Base-by-base conservation (phyloP, 2,113 vertebrate species). In the Actenoides lindsayi region DNA sequence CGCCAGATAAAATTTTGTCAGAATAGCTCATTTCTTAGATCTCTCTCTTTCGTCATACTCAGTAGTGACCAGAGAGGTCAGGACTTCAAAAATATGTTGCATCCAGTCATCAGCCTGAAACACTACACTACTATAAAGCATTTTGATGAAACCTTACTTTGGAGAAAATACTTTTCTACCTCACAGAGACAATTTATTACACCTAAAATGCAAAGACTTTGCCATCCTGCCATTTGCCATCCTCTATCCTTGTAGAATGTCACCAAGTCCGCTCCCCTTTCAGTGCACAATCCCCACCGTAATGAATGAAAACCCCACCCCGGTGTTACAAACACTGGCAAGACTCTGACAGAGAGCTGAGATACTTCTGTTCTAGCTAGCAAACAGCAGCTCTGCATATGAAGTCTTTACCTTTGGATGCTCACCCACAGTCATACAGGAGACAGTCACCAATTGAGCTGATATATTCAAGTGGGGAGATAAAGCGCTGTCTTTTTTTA, bases 21-120 rank as follows among this genome's bases (percentile, higher is more conserved):
- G 62, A 95, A 84, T 48, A 83, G 30, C 76, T 92, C 35, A 11
- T 78, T 89, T 44, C 60, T 78, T 90, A 74, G 23, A 74, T 78
- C 18, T 50, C 30, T 51, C 25, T 79, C 76, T 90, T 68, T 54
- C 11, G 2, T 39, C 3, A 4, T 28, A 67, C 53, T 44, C 71
- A 71, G 14, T 46, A 56, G 42, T 86, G 79, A 71, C 85, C 79
- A 13, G 51, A 75, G 68, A 76, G 71, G 46, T 23, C 8, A 13
- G 9, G 39, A 53, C 42, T 87, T 93, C 54, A 90, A 80, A 94
- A 90, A 39, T 35, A 4, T 2, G 5, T 70, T 86, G 56, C 67
- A 75, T 68, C 14, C 35, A 78, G 46, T 70, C 37, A 63, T 67
- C 78, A 95, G 24, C 24, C 27, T 68, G 57, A 57, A 82, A 87